Base-by-base conservation (phyloP, 1,140 invertebrate species). In the Diachasma alloeum region DNA sequence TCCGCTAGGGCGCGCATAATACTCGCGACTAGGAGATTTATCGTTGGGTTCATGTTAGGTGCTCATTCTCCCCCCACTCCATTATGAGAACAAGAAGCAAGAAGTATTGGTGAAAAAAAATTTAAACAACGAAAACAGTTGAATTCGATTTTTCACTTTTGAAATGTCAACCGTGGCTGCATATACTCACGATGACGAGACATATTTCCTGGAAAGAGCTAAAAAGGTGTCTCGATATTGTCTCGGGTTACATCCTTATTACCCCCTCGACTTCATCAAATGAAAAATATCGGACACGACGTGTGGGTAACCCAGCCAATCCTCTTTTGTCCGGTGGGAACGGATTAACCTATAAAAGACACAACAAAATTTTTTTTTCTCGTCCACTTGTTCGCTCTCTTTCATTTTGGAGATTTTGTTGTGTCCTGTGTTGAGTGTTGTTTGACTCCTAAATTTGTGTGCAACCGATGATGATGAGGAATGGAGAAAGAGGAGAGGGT, bases 161-260 rank as follows among this genome's bases (percentile, higher is more conserved):
- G 48, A 53, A 53, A 53, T 53, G 17, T 53, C 15, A 53, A 17
- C 48, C n/a, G n/a, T n/a, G 48, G 17, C 48, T 13, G 48, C 48
- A 53, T 53, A 53, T 53, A 53, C 10, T 53, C 48, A 13, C n/a
- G 53, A 76, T 76, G 74, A 76, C 48, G 68, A 76, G 74, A 26
- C 59, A 63, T 63, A 78, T 78, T 68, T 80, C 72, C 36, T 76
- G 74, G 74, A 76, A 76, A 26, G 59, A 69, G 69, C 46, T 19
- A 24, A 76, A 42, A 71, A 76, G 53, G 74, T 75, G 77, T 74
- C 79, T 73, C 69, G 63, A 68, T 77, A 74, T 75, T 78, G 83
- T 81, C 83, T 88, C 86, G 63, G 81, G 84, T 88, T 89, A 88
- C 87, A 86, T 86, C 85, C 87, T 84, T 86, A 87, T 87, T 87